Percentiles rank a stretch among this genome's conserved stretches.
Evolutionary conservation across 2,797 vertebrate genomes (phyloP).

Genomic region (Lepidocolaptes lacrymiger): DNA sequence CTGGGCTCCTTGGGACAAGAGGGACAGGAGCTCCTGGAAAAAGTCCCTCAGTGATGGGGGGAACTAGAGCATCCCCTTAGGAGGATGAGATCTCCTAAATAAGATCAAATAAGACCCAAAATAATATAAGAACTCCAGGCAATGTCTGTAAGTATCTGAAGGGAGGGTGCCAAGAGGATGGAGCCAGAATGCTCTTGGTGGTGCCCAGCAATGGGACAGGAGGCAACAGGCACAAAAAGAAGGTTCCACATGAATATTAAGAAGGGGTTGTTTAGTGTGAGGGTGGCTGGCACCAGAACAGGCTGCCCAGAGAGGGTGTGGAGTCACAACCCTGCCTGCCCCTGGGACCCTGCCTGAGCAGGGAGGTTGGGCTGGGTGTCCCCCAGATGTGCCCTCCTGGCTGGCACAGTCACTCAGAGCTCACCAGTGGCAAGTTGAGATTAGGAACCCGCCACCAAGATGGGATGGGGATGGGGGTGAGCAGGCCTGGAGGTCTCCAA

Average conservation of each 20-base stretch:
- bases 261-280: neutral
- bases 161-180: neutral
- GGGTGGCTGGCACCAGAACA: neutral
- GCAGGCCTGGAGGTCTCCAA: fast-evolving
- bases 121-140: neutral
- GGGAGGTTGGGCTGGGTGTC: neutral
- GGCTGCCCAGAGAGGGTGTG: neutral
- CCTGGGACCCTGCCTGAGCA: neutral
- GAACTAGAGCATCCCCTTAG: fast-evolving
- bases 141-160: neutral
- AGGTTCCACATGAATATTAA: neutral
- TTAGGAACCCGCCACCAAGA: neutral
- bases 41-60: neutral
- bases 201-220: neutral
- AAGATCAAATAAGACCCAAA: neutral
- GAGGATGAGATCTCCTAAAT: neutral
- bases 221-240: neutral
- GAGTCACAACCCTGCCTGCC: neutral
- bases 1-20: neutral
- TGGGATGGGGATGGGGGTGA: fast-evolving
- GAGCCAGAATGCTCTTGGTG: neutral
- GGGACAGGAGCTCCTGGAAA: neutral
- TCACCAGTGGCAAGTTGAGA: neutral
- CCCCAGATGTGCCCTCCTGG: fast-evolving
- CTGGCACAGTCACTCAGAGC: neutral